phyloP scores from a whole-genome alignment of 1,140 invertebrate species.

The Kradibia gibbosae region DNA sequence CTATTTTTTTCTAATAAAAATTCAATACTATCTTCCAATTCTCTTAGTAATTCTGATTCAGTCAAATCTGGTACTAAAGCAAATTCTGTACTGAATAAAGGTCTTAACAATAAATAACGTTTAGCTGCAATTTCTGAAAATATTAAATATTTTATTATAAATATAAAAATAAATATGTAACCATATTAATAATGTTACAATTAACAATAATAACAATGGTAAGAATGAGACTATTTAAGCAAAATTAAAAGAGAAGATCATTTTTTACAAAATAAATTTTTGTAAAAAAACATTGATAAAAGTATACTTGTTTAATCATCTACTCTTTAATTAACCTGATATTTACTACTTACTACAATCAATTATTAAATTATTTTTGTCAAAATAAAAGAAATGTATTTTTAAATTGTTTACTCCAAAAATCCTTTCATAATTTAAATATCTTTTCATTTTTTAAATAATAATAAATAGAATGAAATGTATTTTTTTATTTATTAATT shows the following conservation, averaged over 20 bases:
- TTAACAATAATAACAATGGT: neutral
- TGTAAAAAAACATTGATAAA: neutral
- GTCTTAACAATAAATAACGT: constrained; percentile 71
- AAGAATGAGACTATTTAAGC: neutral
- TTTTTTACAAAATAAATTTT: too few species aligned
- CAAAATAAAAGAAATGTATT: too few species aligned
- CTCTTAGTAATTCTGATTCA: constrained; percentile 66
- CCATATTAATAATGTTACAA: neutral
- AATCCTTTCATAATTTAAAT: too few species aligned
- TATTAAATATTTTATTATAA: neutral
- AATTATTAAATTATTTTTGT: neutral
- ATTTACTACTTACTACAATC: neutral
- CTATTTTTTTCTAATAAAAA: constrained; percentile 70
- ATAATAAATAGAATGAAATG: too few species aligned
- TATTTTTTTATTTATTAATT: too few species aligned
- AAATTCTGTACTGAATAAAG: constrained; percentile 75
- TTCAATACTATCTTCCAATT: constrained; percentile 71
- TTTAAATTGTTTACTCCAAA: too few species aligned
- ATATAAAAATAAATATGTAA: neutral
- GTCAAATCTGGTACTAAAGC: constrained; percentile 64
- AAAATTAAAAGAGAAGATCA: too few species aligned
- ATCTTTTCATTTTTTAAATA: too few species aligned
- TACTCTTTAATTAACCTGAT: neutral
- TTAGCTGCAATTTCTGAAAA: constrained; percentile 67
- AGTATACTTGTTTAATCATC: neutral